Evolutionary conservation across 2,113 vertebrate genomes (phyloP).

Genomic region (Mungos mungo): DNA sequence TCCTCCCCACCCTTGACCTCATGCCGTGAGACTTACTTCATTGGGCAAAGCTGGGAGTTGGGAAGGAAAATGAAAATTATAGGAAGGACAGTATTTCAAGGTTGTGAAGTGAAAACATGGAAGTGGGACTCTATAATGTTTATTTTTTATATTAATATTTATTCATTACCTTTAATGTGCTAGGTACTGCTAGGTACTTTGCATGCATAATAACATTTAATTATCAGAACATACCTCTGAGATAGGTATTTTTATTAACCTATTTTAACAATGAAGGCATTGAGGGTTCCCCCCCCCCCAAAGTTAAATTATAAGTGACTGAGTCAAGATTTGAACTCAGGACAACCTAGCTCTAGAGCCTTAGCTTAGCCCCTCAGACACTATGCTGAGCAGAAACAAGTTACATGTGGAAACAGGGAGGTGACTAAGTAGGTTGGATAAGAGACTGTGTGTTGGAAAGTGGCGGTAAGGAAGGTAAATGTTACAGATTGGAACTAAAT

Average conservation of each 20-base stretch:
- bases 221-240: neutral
- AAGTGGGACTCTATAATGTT: neutral
- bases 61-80: neutral
- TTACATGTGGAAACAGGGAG: neutral
- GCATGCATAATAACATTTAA: neutral
- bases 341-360: neutral
- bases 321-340: neutral
- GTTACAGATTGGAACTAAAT: neutral
- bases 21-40: neutral
- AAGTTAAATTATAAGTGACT: neutral
- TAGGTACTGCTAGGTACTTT: neutral
- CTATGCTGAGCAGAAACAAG: neutral
- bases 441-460: neutral
- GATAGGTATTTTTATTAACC: neutral
- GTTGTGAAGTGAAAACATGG: neutral
- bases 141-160: neutral
- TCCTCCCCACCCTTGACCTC: neutral
- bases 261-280: neutral
- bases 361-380: neutral
- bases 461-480: neutral
- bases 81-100: neutral
- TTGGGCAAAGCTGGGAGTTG: neutral
- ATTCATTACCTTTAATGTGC: neutral
- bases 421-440: neutral
- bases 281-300: neutral